A percentile compares a stretch with the other conserved stretches of the same genome.
Evolutionary conservation across 2,888 invertebrate genomes (phyloP).

Genomic region (Apamea crenata): DNA sequence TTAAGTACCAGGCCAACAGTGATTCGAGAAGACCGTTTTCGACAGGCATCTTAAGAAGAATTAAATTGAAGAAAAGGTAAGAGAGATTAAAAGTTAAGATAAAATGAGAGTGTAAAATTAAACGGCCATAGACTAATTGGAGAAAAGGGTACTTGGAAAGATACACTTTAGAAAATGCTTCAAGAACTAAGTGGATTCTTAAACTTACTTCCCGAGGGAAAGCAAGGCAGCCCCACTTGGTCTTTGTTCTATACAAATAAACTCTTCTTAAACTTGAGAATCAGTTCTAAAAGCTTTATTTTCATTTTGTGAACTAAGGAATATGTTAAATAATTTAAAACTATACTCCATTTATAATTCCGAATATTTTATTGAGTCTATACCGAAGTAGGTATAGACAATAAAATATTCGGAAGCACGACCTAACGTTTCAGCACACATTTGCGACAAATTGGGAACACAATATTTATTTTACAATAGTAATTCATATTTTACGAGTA

Average conservation of each 20-base stretch:
- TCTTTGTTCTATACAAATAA: neutral
- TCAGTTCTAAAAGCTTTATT: neutral
- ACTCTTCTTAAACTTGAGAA: neutral
- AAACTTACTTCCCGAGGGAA: neutral
- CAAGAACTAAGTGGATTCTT: neutral
- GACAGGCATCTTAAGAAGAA: neutral
- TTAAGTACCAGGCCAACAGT: too few relatives aligned
- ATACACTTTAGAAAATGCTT: neutral
- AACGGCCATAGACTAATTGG: neutral
- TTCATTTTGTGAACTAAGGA: neutral
- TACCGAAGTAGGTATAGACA: too few relatives aligned
- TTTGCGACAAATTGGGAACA: conserved; percentile 17
- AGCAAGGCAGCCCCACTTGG: neutral
- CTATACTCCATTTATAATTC: too few relatives aligned
- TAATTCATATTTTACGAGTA: conserved; percentile 17
- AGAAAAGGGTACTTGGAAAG: neutral
- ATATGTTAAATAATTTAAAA: neutral
- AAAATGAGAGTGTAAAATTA: neutral
- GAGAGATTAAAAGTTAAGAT: neutral
- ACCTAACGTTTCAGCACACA: neutral
- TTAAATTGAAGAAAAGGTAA: neutral
- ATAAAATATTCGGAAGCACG: conserved; percentile 6
- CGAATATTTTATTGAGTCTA: too few relatives aligned
- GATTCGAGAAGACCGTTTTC: neutral
- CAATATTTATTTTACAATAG: conserved; percentile 1